Evolutionary conservation across 2,888 invertebrate species (phyloP).

Genomic region (Piscicola geometra): DNA sequence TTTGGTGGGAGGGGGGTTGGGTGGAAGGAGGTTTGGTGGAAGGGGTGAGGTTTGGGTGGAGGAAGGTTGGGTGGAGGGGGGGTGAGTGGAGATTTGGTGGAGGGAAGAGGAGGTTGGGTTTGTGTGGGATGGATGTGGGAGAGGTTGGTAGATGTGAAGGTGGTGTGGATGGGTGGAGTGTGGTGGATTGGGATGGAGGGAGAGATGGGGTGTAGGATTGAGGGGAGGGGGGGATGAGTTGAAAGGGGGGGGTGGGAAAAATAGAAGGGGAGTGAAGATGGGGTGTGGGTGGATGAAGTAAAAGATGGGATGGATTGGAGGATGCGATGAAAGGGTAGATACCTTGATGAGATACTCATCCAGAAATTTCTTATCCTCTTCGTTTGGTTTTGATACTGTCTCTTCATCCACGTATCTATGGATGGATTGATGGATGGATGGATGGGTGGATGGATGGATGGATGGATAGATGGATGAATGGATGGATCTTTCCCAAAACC

Average conservation of each 20-base stretch:
- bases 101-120: constrained; percentile 27
- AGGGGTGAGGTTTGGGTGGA: neutral
- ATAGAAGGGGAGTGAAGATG: neutral
- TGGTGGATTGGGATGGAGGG: neutral
- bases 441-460: no score
- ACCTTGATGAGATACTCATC: constrained; percentile 85
- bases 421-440: no score
- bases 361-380: constrained; percentile 82
- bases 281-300: neutral
- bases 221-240: no score
- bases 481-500: no score
- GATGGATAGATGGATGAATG: no score
- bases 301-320: neutral
- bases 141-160: no score
- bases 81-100: neutral
- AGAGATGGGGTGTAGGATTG: no score
- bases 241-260: neutral
- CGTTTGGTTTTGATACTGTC: constrained; percentile 2
- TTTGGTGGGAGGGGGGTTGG: neutral
- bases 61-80: neutral
- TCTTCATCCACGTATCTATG: constrained; percentile 19
- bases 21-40: neutral
- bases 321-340: constrained; percentile 31
- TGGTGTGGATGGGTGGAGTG: neutral
- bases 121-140: neutral